Percentiles rank a stretch among this genome's conserved stretches.
Conservation (phyloP, 2,797 vertebrate species). For the Gallinago solitaria region DNA sequence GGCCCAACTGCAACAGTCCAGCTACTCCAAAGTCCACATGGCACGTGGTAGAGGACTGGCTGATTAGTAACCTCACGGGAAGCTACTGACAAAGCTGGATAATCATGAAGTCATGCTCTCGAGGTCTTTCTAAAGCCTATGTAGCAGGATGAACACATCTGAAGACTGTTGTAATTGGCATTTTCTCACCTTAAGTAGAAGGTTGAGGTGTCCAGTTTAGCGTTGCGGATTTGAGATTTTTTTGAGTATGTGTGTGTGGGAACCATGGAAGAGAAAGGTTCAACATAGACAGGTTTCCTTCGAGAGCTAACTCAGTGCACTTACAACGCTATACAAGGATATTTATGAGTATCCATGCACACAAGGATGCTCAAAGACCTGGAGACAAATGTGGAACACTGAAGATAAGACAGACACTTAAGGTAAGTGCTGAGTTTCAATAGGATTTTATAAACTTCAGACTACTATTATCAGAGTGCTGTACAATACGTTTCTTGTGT, state of each 20-base stretch:
- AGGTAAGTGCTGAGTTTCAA: neutral
- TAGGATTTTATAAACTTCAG: neutral
- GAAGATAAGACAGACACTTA: neutral
- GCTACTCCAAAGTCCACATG: neutral
- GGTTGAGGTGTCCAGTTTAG: neutral
- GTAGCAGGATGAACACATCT: neutral
- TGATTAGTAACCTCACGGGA: neutral
- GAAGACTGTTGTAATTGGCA: neutral
- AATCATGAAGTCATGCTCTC: neutral
- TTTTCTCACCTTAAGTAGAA: neutral
- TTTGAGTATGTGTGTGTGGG: accelerated
- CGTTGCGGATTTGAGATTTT: neutral
- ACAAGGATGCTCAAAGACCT: neutral
- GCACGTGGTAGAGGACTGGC: neutral
- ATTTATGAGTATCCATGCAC: neutral
- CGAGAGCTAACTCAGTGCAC: neutral
- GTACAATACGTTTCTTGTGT: neutral
- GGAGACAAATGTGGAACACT: neutral
- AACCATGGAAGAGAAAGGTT: neutral
- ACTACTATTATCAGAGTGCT: neutral
- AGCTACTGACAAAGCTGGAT: neutral
- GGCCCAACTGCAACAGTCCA: neutral
- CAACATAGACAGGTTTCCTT: neutral
- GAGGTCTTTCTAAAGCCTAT: neutral
- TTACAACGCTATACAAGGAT: neutral